A percentile compares a stretch with the other conserved stretches of the same genome.
phyloP scores from a whole-genome alignment of 2,888 invertebrate species.

The Invenusta paracnida region DNA sequence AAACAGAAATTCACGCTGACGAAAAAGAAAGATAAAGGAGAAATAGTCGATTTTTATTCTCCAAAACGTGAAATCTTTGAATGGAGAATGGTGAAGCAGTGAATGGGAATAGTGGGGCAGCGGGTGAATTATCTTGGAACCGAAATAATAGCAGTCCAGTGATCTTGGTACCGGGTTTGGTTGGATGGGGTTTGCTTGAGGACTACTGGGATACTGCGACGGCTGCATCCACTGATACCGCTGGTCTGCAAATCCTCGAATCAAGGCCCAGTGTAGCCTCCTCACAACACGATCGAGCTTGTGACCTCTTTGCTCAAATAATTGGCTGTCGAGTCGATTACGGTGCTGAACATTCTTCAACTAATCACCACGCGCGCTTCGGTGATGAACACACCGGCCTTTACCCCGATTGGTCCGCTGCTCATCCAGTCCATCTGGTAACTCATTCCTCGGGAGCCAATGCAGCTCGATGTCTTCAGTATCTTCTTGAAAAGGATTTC shows the following conservation, averaged over 20 bases:
- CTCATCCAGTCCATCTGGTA: constrained; percentile 42
- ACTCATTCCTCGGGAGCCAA: constrained; percentile 39
- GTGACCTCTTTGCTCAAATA: constrained; percentile 41
- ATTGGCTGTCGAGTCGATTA: constrained; percentile 31
- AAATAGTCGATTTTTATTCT: too few relatives aligned
- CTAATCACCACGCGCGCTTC: constrained; percentile 30
- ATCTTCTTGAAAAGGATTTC: constrained; percentile 33
- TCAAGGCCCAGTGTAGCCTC: constrained; percentile 33
- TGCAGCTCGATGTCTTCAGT: constrained; percentile 36
- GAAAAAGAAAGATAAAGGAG: too few relatives aligned
- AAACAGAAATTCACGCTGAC: too few relatives aligned
- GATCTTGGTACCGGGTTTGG: constrained; percentile 39
- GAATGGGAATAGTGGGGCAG: too few relatives aligned
- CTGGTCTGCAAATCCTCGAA: constrained; percentile 27
- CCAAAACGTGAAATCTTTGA: too few relatives aligned
- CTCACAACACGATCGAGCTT: constrained; percentile 43
- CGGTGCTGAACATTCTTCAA: constrained; percentile 33
- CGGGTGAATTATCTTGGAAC: too few relatives aligned
- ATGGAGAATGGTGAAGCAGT: too few relatives aligned
- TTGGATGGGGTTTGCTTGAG: constrained; percentile 40
- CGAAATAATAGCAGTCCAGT: too few relatives aligned
- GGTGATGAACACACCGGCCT: constrained; percentile 38
- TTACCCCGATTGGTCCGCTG: constrained; percentile 35
- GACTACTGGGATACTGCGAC: constrained; percentile 41
- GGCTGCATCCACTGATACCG: not conserved